Conservation (phyloP, 2,888 invertebrate species). For the Amphipoea lucens region DNA sequence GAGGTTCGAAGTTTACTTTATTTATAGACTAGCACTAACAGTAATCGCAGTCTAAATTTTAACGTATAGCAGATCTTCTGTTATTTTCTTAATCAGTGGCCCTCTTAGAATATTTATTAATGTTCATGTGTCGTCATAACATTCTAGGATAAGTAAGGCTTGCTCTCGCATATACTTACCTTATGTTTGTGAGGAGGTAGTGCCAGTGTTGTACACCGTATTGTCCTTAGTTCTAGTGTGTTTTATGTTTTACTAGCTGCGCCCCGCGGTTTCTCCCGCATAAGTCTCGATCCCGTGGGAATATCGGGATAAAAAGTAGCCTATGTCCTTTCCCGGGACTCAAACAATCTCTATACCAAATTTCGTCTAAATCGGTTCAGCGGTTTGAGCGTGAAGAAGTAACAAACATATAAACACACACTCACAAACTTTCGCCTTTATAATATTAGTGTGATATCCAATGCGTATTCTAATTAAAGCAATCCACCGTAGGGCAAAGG, state of each 20-base stretch:
- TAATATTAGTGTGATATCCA: no score
- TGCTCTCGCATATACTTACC: conserved; percentile 24
- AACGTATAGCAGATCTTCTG: conserved; percentile 15
- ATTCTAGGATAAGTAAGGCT: conserved; percentile 23
- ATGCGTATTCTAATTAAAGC: neutral
- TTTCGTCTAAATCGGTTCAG: no score
- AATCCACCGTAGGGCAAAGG: neutral
- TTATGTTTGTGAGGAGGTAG: conserved; percentile 2
- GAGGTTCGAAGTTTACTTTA: neutral
- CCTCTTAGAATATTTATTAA: conserved; percentile 53
- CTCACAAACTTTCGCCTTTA: no score
- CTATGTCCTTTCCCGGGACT: no score
- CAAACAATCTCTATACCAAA: no score
- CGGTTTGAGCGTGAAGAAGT: no score
- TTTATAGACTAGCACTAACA: neutral
- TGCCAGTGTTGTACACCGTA: neutral
- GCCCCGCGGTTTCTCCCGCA: no score
- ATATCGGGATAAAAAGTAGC: no score
- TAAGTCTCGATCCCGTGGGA: no score
- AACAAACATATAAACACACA: no score
- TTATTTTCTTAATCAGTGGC: neutral
- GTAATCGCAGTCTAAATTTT: neutral
- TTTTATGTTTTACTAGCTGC: neutral
- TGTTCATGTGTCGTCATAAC: conserved; percentile 49
- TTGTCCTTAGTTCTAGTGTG: neutral